phyloP scores from a whole-genome alignment of 1,140 invertebrate genomes.

The Octopus bimaculoides region DNA sequence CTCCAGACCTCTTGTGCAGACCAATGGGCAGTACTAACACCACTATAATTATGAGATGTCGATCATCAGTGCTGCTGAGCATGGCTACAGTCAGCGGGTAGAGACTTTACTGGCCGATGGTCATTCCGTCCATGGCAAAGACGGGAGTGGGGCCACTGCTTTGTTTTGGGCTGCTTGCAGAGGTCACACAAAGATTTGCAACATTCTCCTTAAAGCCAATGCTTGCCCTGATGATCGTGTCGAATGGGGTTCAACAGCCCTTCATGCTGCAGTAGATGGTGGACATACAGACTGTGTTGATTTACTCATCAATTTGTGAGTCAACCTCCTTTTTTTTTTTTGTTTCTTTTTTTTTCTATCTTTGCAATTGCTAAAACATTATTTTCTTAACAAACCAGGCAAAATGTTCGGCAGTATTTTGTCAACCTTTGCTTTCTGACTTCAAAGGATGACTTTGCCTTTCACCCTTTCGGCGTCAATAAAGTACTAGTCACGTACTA shows the following conservation, averaged over 20 bases:
- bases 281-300: slow-evolving; percentile 38
- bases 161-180: slow-evolving; percentile 42
- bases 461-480: too few relatives aligned
- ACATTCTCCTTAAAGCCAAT: slow-evolving; percentile 27
- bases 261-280: slow-evolving; percentile 40
- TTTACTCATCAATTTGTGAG: slow-evolving; percentile 34
- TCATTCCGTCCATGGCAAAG: slow-evolving; percentile 22
- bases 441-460: too few relatives aligned
- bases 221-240: slow-evolving; percentile 36
- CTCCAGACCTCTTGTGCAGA: too few relatives aligned
- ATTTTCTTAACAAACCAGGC: too few relatives aligned
- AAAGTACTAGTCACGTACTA: too few relatives aligned
- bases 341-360: too few relatives aligned
- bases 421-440: too few relatives aligned
- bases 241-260: slow-evolving; percentile 38
- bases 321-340: not conserved
- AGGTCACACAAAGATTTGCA: slow-evolving; percentile 32
- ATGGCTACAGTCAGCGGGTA: slow-evolving; percentile 19
- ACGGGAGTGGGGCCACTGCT: slow-evolving; percentile 32
- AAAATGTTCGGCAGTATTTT: too few relatives aligned
- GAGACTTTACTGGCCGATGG: slow-evolving; percentile 19
- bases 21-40: too few relatives aligned
- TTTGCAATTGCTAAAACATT: too few relatives aligned
- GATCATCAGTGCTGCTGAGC: slow-evolving; percentile 24
- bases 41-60: not conserved